A percentile compares a stretch with the other conserved stretches of the same genome.
phyloP scores from a whole-genome alignment of 1,140 invertebrate genomes.

The Idris sp. region DNA sequence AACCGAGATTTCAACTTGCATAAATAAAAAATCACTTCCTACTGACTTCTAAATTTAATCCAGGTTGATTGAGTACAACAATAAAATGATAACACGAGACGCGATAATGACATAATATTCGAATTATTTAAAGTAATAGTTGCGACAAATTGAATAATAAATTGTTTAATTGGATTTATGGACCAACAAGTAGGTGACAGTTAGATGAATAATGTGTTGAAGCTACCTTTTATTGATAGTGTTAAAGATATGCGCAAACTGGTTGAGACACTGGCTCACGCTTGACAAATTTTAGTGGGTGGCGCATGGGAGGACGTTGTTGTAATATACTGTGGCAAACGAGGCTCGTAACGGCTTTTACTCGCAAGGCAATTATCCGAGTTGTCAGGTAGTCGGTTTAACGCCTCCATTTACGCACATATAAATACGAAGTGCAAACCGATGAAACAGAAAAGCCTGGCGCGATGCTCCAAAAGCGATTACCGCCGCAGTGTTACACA shows the following conservation, averaged over 20 bases:
- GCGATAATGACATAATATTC: constrained; percentile 17
- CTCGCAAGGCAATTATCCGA: constrained; percentile 74
- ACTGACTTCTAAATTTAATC: too few species aligned
- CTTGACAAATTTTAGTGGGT: constrained; percentile 63
- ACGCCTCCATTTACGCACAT: constrained; percentile 71
- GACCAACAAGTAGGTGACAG: constrained; percentile 15
- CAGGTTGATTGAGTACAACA: too few species aligned
- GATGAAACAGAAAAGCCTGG: constrained; percentile 62
- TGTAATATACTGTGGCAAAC: constrained; percentile 61
- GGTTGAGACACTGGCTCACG: constrained; percentile 42
- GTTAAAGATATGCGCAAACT: constrained; percentile 26
- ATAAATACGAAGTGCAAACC: constrained; percentile 67
- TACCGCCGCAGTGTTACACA: constrained; percentile 56
- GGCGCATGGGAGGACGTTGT: constrained; percentile 32
- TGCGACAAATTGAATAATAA: constrained; percentile 43
- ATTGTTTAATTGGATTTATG: constrained; percentile 37
- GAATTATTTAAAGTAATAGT: constrained; percentile 24
- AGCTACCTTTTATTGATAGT: constrained; percentile 24
- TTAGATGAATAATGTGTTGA: constrained; percentile 35
- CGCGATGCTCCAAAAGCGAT: constrained; percentile 56
- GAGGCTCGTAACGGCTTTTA: constrained; percentile 71
- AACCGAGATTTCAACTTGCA: too few species aligned
- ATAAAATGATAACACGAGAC: too few species aligned
- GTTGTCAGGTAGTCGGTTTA: constrained; percentile 76
- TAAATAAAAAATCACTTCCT: too few species aligned